Evolutionary conservation across 2,797 vertebrate genomes (phyloP), one percentile per base, ranked within the genome.

Genomic region (Trematomus bernacchii): DNA sequence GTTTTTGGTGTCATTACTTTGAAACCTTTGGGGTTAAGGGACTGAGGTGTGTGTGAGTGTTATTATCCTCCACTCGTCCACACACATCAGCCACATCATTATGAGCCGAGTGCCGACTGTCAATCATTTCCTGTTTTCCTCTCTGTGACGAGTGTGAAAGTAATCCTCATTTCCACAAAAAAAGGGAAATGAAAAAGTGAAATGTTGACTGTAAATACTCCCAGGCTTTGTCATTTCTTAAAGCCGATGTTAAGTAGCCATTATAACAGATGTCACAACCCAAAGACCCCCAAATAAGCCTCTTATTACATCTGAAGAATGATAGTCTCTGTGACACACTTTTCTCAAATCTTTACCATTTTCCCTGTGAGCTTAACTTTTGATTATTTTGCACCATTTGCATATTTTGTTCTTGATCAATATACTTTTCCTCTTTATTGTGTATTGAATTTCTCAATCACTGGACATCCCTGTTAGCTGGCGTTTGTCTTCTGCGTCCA

Each of bases 101-200:
- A 55, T n/a, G 18, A 4, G 42, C 65, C 21, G 66, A 66, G 66
- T 19, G 42, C 51, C 16, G 61, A 9, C 63, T 33, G 63, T 52
- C 77, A 54, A 2, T 58, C 67, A 42, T 30, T n/a, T 44, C 12
- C 58, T 1, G 19, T 27, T 30, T n/a, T 40, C 33, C 33, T 37
- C 33, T 37, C 6, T 37, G 33, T 37, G 33, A 37, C 2, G 33
- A 8, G 7, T 37, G 33, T 9, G 46, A 15, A 46, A 63, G 50
- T 65, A 81, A 79, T 43, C 77, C 21, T 71, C 48, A 1, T 65
- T 77, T 72, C 54, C 54, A 52, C 71, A 60, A 18, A 52, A 42
- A 23, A 43, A 9, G 7, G 5, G 53, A 65, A 52, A 46, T 9
- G 0, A 11, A 16, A 60, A 42, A 71, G 43, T 70, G 2, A 46